Evolutionary conservation across 2,888 invertebrate species (phyloP).

Genomic region (Elysia crispata): DNA sequence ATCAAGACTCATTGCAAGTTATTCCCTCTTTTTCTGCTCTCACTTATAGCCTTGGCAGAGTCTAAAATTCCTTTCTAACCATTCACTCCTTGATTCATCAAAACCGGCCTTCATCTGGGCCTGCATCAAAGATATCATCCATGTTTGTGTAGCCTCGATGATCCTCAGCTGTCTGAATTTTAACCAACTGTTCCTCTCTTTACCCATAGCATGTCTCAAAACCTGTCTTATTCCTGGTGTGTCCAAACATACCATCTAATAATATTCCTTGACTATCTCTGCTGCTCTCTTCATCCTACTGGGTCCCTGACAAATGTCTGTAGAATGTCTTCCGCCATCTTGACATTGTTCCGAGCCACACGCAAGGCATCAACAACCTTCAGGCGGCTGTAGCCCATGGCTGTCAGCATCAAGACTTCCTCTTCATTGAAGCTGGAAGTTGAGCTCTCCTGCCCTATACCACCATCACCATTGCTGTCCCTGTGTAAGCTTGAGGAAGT

Average conservation of each 20-base stretch:
- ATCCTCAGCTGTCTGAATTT: too few relatives aligned
- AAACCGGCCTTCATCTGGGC: too few relatives aligned
- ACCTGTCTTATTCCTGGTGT: background rate
- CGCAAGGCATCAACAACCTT: conserved; percentile 93
- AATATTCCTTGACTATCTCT: too few relatives aligned
- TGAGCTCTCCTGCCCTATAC: conserved; percentile 12
- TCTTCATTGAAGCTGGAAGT: conserved; percentile 69
- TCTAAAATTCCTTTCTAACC: too few relatives aligned
- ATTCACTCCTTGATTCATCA: too few relatives aligned
- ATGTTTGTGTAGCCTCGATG: too few relatives aligned
- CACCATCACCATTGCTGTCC: background rate
- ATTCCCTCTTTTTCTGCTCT: too few relatives aligned
- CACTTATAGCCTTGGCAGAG: too few relatives aligned
- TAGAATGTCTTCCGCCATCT: conserved; percentile 96
- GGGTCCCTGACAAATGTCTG: conserved; percentile 86
- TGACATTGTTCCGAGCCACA: conserved; percentile 94
- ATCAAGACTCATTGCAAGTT: too few relatives aligned
- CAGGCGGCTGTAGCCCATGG: conserved; percentile 93
- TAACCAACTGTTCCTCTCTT: background rate
- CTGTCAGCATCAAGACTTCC: conserved; percentile 89
- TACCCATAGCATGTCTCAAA: background rate
- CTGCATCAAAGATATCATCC: too few relatives aligned
- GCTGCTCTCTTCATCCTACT: conserved; percentile 43
- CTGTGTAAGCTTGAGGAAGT: background rate
- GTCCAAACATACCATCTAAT: background rate